Percentiles rank a stretch among this genome's conserved stretches.
Conservation (phyloP, 64 coral and sea anemone genomes). For the Catalaphyllia jardinei region DNA sequence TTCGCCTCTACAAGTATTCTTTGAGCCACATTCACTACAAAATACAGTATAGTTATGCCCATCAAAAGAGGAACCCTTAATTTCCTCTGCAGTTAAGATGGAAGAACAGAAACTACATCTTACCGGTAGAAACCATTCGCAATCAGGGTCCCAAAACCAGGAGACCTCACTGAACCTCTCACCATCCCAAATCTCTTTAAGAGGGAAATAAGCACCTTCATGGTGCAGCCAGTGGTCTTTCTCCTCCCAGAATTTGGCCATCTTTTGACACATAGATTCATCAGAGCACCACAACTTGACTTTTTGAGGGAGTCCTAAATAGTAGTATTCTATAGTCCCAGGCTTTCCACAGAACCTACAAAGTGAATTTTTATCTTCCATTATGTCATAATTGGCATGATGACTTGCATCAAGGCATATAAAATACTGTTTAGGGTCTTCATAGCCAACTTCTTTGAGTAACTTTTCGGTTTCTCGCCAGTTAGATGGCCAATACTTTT, state of each 20-base stretch:
- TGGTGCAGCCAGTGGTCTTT: conserved; percentile 42
- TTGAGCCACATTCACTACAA: conserved; percentile 35
- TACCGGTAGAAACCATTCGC: background rate
- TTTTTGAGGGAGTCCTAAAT: conserved; percentile 43
- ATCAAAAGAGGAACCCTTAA: background rate
- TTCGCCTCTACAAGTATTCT: background rate
- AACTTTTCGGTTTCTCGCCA: background rate
- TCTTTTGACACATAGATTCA: conserved; percentile 29
- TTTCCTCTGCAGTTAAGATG: background rate
- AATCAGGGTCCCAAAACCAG: conserved; percentile 47
- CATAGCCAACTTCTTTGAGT: background rate
- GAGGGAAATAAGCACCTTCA: background rate
- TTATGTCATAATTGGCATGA: background rate
- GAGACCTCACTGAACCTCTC: background rate
- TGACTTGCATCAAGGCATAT: background rate
- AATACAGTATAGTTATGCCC: background rate
- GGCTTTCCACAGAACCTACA: conserved; percentile 45
- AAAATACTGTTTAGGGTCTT: background rate
- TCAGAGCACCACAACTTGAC: conserved; percentile 21
- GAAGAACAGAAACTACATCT: background rate
- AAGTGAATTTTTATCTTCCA: conserved; percentile 6
- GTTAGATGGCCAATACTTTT: too few relatives aligned
- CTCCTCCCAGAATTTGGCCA: conserved; percentile 24
- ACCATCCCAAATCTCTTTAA: conserved; percentile 30
- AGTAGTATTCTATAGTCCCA: conserved; percentile 42